Percentiles rank a stretch among this genome's conserved stretches.
Evolutionary conservation across 2,888 invertebrate genomes (phyloP).

Genomic region (Aquatica leii): DNA sequence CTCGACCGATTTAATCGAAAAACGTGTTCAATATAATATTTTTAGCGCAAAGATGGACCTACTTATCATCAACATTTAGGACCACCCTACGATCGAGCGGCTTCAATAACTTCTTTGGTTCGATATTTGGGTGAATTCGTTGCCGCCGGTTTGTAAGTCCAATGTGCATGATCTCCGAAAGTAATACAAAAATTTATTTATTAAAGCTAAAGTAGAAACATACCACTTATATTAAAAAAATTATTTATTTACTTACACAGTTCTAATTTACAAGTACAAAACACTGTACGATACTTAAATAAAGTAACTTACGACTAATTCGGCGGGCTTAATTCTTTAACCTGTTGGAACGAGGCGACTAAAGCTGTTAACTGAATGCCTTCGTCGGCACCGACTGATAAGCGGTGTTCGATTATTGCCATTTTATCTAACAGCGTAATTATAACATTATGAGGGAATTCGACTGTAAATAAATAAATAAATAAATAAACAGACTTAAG

Average conservation of each 20-base stretch:
- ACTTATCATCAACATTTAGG: conserved; percentile 59
- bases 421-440: conserved; percentile 77
- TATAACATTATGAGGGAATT: conserved; percentile 78
- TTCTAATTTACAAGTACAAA: background rate
- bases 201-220: conserved; percentile 1
- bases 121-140: conserved; percentile 28
- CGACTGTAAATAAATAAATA: conserved; percentile 81
- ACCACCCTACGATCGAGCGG: conserved; percentile 65
- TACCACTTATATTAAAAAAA: conserved; percentile 4
- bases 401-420: conserved; percentile 79
- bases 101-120: conserved; percentile 75
- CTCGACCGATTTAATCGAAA: no score
- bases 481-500: no score
- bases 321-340: conserved; percentile 66
- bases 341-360: conserved; percentile 85
- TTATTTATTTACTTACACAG: background rate
- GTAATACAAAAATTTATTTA: conserved; percentile 1
- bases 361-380: conserved; percentile 89
- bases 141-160: background rate
- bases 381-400: conserved; percentile 89
- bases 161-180: conserved; percentile 3
- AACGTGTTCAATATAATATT: no score
- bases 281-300: background rate
- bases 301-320: conserved; percentile 31
- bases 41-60: conserved; percentile 74